Conservation (phyloP, 2,113 vertebrate species). For the Mixornis gularis region DNA sequence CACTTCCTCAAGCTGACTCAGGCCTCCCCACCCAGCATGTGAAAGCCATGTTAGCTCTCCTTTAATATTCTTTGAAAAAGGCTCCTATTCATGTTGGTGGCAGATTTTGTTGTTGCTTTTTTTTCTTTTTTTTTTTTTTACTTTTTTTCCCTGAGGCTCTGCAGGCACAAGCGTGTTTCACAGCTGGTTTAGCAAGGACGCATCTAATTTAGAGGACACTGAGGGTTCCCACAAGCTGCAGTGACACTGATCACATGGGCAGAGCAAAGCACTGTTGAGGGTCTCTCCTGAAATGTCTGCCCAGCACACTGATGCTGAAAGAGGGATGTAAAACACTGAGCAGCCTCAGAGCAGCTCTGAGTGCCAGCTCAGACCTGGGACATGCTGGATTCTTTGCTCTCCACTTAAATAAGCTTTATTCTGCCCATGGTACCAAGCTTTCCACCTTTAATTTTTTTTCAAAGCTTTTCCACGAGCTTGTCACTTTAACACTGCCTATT, state of each 20-base stretch:
- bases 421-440: neutral
- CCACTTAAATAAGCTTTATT: accelerated
- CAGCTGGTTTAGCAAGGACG: slow-evolving; percentile 13
- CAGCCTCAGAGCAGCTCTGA: neutral
- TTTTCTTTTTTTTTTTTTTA: too few relatives aligned
- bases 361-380: neutral
- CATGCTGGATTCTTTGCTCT: neutral
- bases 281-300: neutral
- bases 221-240: neutral
- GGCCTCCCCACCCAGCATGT: neutral
- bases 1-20: slow-evolving; percentile 10
- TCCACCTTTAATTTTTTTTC: neutral
- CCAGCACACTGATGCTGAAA: neutral
- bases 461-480: neutral
- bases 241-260: neutral
- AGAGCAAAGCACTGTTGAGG: neutral
- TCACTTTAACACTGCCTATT: neutral
- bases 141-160: neutral
- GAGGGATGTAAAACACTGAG: neutral
- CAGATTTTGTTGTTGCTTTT: neutral
- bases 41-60: neutral
- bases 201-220: neutral
- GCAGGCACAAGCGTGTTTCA: neutral
- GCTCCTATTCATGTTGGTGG: neutral
- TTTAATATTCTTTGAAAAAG: slow-evolving; percentile 5